Percentiles rank a stretch among this genome's conserved stretches.
Evolutionary conservation across 2,797 vertebrate species (phyloP).

Genomic region (Manis crassicaudata): DNA sequence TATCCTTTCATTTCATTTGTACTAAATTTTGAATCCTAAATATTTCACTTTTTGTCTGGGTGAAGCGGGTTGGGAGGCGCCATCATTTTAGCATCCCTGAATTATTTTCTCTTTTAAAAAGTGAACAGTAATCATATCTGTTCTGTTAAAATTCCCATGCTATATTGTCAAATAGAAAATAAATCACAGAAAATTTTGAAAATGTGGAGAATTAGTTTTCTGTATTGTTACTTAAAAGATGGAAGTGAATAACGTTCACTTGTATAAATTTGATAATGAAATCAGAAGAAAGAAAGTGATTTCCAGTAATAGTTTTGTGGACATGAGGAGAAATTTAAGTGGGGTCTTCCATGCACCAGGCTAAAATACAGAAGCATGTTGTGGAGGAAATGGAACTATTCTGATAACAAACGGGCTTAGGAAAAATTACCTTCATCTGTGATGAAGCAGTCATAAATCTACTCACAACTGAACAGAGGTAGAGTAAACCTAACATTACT

Average conservation of each 20-base stretch:
- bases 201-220: background rate
- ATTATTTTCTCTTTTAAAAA: background rate
- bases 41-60: background rate
- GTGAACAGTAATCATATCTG: background rate
- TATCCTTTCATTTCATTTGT: background rate
- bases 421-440: background rate
- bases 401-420: background rate
- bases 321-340: background rate
- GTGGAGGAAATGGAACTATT: background rate
- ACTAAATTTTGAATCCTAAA: background rate
- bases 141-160: background rate
- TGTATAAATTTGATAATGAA: background rate
- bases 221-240: background rate
- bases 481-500: background rate
- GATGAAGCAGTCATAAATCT: background rate
- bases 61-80: background rate
- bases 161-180: constrained; percentile 4
- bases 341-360: background rate
- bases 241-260: background rate
- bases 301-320: background rate
- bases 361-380: background rate
- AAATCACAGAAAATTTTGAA: background rate
- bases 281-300: background rate
- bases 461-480: background rate
- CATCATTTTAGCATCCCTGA: background rate